These are phyloP conservation scores for Hydrocynus forskahlii DNA, from an alignment of 2,797 vertebrate genomes.

Conservation along the genomic window DNA sequence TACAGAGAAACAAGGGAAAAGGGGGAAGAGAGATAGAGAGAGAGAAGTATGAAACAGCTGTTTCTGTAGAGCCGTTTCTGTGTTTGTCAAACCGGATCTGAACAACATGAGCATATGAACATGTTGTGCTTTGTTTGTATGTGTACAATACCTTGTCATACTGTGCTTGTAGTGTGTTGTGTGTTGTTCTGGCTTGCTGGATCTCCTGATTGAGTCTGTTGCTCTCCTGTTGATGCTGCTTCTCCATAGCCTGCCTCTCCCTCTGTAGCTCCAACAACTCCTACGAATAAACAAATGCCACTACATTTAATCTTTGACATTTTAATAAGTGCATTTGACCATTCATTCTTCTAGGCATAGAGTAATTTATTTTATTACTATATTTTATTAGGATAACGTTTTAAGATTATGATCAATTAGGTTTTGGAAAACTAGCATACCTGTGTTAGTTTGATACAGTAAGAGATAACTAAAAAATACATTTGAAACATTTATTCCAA, in stretches of 20 bases:
- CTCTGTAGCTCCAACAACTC: conserved; percentile 78
- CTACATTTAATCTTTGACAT: too few species aligned
- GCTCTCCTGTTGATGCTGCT: conserved; percentile 77
- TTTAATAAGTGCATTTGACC: background rate
- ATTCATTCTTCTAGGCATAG: background rate
- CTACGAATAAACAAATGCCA: conserved; percentile 56
- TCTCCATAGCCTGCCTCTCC: conserved; percentile 75
- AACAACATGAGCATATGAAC: background rate
- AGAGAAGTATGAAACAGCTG: conserved; percentile 35
- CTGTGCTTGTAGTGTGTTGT: conserved; percentile 80
- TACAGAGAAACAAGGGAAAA: conserved; percentile 25
- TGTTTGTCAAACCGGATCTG: conserved; percentile 3
- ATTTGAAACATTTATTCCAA: background rate
- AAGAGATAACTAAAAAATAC: too few species aligned
- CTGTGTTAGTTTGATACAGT: too few species aligned
- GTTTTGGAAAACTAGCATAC: background rate
- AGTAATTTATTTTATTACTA: too few species aligned
- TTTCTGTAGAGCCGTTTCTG: background rate
- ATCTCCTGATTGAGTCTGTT: conserved; percentile 81
- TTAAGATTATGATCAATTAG: background rate
- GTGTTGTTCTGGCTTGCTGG: conserved; percentile 77
- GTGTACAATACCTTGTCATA: conserved; percentile 74
- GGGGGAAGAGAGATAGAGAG: conserved; percentile 33
- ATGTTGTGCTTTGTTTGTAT: background rate
- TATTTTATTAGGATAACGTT: background rate